Base-by-base conservation (phyloP, 2,797 vertebrate genomes). In the Enteromius anoplus region DNA sequence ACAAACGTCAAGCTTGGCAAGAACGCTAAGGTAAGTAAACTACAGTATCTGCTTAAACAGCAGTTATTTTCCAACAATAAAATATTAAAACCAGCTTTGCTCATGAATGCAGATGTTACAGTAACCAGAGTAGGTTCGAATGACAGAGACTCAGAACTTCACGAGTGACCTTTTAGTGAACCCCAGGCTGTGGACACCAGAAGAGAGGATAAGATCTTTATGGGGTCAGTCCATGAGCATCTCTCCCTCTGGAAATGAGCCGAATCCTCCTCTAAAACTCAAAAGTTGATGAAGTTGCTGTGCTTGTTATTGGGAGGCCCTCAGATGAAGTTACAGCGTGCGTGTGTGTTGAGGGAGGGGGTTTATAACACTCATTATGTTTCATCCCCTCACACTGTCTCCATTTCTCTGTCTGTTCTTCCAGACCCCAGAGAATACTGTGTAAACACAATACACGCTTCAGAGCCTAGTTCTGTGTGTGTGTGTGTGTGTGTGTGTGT, bases 311-410 rank as follows among this genome's bases (percentile, higher is more conserved):
- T 60, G 40, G 66, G 40, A 69, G 65, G 49, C 65, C 37, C 40
- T 62, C 51, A 37, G 81, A 76, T 82, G 23, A 65, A 71, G 78
- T 60, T 45, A 53, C 64, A 68, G 62, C 4, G 21, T 78, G 62
- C 65, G 42, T 51, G 37, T 66, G 80, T 75, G 62, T 51, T 32
- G 23, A 45, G 23, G 62, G 47, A 68, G 34, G 37, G 62, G 64
- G 40, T 62, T 64, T 83, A 71, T 78, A 78, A 75, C 77, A 75
- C 83, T 73, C 69, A 66, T 83, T 83, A 49, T 80, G 62, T 75
- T 86, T 79, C 76, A 75, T 79, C 76, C 49, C 37, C 45, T 78
- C 69, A 62, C 62, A 78, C 40, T 26, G 23, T 81, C 69, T 77
- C 60, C 37, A 78, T 78, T 77, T 51, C 69, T 71, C 69, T 72